Percentiles rank a stretch among this genome's conserved stretches.
Evolutionary conservation across 2,797 vertebrate genomes (phyloP).

Genomic region (Pyrocephalus nanus): DNA sequence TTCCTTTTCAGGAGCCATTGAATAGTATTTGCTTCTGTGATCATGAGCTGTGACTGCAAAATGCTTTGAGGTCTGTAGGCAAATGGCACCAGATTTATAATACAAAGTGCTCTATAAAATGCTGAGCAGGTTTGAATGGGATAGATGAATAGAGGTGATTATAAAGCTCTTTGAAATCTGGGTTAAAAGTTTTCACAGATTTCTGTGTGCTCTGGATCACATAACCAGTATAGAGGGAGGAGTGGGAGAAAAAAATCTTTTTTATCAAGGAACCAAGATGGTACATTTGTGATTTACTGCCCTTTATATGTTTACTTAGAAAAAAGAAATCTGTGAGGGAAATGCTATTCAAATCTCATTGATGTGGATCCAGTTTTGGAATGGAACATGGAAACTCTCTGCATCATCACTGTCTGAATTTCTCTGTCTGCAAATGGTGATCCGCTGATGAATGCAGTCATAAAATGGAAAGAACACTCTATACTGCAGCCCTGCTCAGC

Average conservation of each 20-base stretch:
- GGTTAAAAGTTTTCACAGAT: neutral
- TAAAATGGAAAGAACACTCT: conserved; percentile 6
- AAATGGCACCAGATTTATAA: neutral
- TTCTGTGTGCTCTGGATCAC: neutral
- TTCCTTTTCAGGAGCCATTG: neutral
- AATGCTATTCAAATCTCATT: neutral
- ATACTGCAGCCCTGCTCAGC: neutral
- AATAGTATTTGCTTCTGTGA: neutral
- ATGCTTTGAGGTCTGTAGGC: neutral
- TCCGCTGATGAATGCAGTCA: neutral
- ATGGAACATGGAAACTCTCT: neutral
- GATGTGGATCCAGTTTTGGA: neutral
- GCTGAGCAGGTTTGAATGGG: neutral
- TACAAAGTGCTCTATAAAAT: neutral
- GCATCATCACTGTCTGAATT: neutral
- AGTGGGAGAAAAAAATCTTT: neutral
- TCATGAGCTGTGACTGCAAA: neutral
- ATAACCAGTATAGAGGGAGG: neutral
- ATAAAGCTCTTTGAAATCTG: neutral
- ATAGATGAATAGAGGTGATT: neutral
- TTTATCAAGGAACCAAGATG: neutral
- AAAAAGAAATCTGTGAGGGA: neutral
- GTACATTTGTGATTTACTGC: neutral
- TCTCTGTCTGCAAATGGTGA: neutral
- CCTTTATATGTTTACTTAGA: neutral